Percentiles rank a stretch among this genome's conserved stretches.
phyloP scores from a whole-genome alignment of 2,113 vertebrate species.

The Corythornis madagascariensis region DNA sequence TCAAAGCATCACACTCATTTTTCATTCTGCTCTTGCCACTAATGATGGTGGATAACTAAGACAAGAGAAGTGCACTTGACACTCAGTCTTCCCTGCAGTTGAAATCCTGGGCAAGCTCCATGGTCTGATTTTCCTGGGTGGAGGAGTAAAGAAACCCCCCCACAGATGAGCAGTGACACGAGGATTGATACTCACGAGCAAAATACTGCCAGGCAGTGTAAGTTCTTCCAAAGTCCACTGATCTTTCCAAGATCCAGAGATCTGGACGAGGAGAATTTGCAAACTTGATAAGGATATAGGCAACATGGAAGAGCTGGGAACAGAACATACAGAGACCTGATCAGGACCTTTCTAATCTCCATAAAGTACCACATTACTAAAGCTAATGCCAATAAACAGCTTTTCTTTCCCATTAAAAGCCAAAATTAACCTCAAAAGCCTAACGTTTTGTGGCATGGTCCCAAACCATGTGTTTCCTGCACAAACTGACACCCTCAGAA shows the following conservation, averaged over 20 bases:
- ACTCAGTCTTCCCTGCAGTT: background rate
- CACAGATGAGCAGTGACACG: background rate
- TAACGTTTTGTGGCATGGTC: background rate
- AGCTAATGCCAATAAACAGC: background rate
- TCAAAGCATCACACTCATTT: background rate
- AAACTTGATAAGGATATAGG: constrained; percentile 93
- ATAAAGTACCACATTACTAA: background rate
- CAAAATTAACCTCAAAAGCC: background rate
- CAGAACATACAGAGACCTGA: constrained; percentile 41
- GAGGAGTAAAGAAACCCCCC: background rate
- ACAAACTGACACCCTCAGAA: background rate
- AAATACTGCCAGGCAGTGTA: constrained; percentile 95
- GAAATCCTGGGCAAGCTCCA: background rate
- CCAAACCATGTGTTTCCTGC: background rate
- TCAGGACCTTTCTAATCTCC: background rate
- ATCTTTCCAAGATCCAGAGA: constrained; percentile 92
- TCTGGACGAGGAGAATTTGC: constrained; percentile 94
- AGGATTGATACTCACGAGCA: constrained; percentile 85
- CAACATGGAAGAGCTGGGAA: constrained; percentile 91
- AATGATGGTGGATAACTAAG: background rate
- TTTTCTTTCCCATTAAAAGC: background rate
- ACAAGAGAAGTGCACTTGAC: background rate
- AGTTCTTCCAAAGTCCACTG: constrained; percentile 87
- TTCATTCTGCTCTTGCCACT: background rate
- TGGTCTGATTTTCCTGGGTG: background rate